Evolutionary conservation across 2,113 vertebrate genomes (phyloP), one percentile per base, ranked within the genome.

Genomic region (Ondatra zibethicus): DNA sequence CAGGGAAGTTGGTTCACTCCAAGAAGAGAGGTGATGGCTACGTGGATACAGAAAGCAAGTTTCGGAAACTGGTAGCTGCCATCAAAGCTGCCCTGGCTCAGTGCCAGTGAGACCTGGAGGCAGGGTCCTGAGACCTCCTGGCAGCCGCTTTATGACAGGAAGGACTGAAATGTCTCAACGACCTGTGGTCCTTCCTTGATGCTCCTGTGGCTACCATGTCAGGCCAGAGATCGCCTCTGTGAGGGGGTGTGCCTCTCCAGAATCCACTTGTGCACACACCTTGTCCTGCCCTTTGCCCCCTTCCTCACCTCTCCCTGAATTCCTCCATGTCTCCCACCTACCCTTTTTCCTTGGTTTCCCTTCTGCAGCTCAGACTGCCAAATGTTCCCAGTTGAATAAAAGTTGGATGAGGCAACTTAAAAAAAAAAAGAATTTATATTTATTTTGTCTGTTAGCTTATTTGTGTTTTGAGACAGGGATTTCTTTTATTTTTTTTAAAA

Each of bases 11-110:
- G 96, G 96, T 98, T 55, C 98, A 98, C 92, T 98, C 98, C 27
- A 98, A 98, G 93, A 98, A 98, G 98, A 96, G 95, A 36, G 98
- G 98, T 0, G 98, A 98, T 81, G 98, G 98, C 9, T 98, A 95
- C 0, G 98, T 98, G 58, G 98, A 98, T 76, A 96, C 95, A 0
- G 80, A 97, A 0, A 87, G 88, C 95, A 98, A 98, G 89, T 98
- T 98, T 7, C 90, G 77, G 76, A 97, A 92, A 58, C 97, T 99
- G 65, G 78, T 98, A 63, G 81, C 95, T 0, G 98, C 98, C 94
- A 97, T 98, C 89, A 97, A 98, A 92, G 72, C 92, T 0, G 92
- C 81, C 36, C 55, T 98, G 97, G 89, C 94, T 23, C 91, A 93
- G 86, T 96, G 87, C 4, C 98, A 72, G 88, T 2, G 77, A 1